Evolutionary conservation across 2,888 invertebrate genomes (phyloP).

Genomic region (Phaedon cochleariae): DNA sequence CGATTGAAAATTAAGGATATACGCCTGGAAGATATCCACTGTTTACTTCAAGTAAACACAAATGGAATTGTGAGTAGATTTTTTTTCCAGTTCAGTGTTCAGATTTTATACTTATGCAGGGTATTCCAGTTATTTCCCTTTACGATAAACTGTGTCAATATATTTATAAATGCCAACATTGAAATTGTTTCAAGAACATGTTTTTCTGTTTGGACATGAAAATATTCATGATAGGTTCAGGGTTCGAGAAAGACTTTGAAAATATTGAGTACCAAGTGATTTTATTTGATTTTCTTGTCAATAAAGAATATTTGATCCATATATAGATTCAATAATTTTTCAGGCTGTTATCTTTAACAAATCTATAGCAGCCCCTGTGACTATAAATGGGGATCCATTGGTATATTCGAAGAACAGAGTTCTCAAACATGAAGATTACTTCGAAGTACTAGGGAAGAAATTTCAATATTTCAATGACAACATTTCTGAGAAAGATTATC

Average conservation of each 20-base stretch:
- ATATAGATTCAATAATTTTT: conserved; percentile 20
- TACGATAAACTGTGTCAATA: too few species aligned
- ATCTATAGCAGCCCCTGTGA: conserved; percentile 57
- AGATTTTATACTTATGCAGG: too few species aligned
- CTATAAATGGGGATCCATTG: conserved; percentile 61
- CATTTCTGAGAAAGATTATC: conserved; percentile 1
- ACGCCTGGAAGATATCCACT: conserved; percentile 35
- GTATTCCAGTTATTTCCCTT: too few species aligned
- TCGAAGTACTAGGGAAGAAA: conserved; percentile 48
- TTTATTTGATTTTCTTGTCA: too few species aligned
- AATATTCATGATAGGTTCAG: too few species aligned
- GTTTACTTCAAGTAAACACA: conserved; percentile 36
- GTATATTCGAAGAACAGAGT: conserved; percentile 50
- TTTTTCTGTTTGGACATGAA: too few species aligned
- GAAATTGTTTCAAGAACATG: too few species aligned
- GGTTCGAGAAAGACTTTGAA: too few species aligned
- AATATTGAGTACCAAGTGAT: too few species aligned
- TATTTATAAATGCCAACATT: too few species aligned
- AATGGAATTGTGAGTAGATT: conserved; percentile 44
- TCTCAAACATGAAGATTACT: conserved; percentile 62
- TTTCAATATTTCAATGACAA: conserved; percentile 43
- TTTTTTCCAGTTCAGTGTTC: too few species aligned
- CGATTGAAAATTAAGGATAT: conserved; percentile 38
- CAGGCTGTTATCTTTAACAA: conserved; percentile 64
- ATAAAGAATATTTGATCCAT: background rate